These are phyloP conservation scores for Cheilosia soror DNA, from an alignment of 2,888 invertebrate genomes.

Conservation along the genomic window DNA sequence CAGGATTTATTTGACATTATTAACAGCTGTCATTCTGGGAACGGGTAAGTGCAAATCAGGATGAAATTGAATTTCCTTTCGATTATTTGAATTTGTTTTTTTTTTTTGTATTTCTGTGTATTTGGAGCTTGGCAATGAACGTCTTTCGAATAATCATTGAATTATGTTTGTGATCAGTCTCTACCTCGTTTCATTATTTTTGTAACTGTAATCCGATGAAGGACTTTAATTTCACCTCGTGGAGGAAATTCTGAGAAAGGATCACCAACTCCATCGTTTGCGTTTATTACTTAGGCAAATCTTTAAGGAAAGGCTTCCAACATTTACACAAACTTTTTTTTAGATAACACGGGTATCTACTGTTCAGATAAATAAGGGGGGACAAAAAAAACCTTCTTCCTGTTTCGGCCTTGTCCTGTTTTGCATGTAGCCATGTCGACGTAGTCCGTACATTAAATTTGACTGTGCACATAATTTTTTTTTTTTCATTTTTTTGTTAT, in stretches of 20 bases:
- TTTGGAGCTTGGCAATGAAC: not conserved
- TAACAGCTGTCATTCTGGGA: conserved; percentile 73
- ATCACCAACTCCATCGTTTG: not conserved
- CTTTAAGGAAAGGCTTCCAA: conserved; percentile 53
- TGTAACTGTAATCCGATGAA: not conserved
- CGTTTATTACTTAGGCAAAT: conserved; percentile 60
- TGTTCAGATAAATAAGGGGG: not conserved
- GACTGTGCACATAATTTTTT: conserved; percentile 46
- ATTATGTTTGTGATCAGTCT: conserved; percentile 15
- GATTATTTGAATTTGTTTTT: conserved; percentile 39
- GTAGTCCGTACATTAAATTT: conserved; percentile 61
- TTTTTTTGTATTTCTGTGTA: not conserved
- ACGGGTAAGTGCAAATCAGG: conserved; percentile 59
- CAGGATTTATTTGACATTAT: conserved; percentile 70
- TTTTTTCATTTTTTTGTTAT: conserved; percentile 26
- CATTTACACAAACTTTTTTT: conserved; percentile 50
- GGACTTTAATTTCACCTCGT: not conserved
- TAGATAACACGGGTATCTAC: conserved; percentile 22
- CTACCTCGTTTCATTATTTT: not conserved
- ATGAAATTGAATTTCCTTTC: conserved; percentile 39
- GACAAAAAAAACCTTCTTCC: conserved; percentile 11
- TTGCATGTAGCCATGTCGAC: conserved; percentile 58
- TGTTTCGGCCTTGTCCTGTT: conserved; percentile 26
- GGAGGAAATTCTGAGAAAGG: not conserved
- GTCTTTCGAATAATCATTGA: conserved; percentile 67